Conservation (phyloP, 64 coral and sea anemone genomes). For the Dendronephthya gigantea region DNA sequence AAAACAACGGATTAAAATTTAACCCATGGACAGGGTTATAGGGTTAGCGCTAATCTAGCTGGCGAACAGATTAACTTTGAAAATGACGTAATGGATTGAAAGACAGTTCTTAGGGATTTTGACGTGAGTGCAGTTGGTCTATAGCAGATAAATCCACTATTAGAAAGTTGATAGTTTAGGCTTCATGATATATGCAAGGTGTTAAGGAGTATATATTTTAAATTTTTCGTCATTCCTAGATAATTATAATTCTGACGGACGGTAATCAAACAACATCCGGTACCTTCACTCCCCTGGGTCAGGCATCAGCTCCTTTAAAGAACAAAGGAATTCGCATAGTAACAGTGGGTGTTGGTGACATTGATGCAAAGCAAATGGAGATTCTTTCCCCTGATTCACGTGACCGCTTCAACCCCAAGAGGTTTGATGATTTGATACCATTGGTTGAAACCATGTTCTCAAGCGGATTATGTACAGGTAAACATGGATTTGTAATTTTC, state of each 20-base stretch:
- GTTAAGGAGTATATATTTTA: neutral
- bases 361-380: neutral
- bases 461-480: neutral
- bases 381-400: neutral
- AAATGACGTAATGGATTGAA: too few relatives aligned
- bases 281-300: neutral
- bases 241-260: neutral
- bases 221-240: neutral
- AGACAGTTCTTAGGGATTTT: too few relatives aligned
- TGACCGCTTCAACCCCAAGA: neutral
- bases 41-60: too few relatives aligned
- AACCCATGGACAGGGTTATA: too few relatives aligned
- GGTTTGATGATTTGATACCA: neutral
- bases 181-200: too few relatives aligned
- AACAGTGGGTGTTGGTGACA: neutral
- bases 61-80: too few relatives aligned
- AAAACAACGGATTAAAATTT: too few relatives aligned
- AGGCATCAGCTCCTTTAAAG: neutral
- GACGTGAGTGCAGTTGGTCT: too few relatives aligned
- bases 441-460: neutral
- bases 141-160: too few relatives aligned
- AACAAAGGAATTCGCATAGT: neutral
- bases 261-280: neutral
- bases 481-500: neutral
- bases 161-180: neutral